Evolutionary conservation across 2,113 vertebrate genomes (phyloP).

Genomic region (Eclectus roratus): DNA sequence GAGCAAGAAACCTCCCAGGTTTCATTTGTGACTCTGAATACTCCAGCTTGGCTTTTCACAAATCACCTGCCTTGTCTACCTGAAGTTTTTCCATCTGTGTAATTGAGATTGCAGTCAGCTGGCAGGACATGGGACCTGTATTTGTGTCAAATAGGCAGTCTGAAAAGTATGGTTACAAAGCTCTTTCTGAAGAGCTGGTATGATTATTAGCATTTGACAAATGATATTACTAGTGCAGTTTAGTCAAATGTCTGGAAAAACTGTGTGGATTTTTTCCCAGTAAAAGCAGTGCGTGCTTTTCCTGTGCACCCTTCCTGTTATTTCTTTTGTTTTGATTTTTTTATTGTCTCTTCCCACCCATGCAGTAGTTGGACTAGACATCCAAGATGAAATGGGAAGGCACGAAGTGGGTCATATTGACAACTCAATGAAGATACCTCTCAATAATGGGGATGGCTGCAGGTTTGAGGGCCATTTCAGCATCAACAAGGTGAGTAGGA

Average conservation of each 20-base stretch:
- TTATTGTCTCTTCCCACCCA: neutral
- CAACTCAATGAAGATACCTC: conserved; percentile 95
- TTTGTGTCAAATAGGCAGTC: neutral
- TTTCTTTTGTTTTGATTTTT: neutral
- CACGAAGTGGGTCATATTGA: conserved; percentile 98
- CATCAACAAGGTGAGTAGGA: conserved; percentile 90
- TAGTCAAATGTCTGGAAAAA: neutral
- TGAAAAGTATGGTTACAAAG: neutral
- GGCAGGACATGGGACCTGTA: neutral
- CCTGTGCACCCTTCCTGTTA: neutral
- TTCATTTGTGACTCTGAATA: neutral
- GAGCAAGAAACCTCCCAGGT: neutral
- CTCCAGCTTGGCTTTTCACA: neutral
- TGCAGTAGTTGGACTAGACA: conserved; percentile 95
- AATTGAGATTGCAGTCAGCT: neutral
- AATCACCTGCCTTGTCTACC: neutral
- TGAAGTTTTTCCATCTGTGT: neutral
- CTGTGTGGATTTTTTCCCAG: neutral
- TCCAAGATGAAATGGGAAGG: conserved; percentile 98
- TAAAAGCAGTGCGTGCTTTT: neutral
- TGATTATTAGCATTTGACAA: neutral
- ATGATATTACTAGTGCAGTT: neutral
- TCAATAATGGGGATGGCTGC: conserved; percentile 89
- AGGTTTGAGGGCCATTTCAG: conserved; percentile 95
- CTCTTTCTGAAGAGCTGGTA: neutral